phyloP scores from a whole-genome alignment of 2,888 invertebrate species.

The Chaitophorus viminalis region DNA sequence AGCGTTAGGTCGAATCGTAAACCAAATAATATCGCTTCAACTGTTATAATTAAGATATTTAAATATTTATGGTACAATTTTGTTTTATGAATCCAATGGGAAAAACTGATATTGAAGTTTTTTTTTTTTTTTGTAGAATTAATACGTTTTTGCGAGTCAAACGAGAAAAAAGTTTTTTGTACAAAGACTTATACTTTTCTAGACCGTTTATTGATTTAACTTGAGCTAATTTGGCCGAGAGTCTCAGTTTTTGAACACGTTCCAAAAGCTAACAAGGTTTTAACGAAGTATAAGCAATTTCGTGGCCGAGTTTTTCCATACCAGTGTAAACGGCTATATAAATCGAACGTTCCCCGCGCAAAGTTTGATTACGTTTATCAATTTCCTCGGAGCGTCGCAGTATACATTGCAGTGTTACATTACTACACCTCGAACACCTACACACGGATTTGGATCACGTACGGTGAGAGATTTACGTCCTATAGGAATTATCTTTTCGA shows the following conservation, averaged over 20 bases:
- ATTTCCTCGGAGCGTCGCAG: not conserved
- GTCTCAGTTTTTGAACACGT: slow-evolving; percentile 36
- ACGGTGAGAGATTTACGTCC: not conserved
- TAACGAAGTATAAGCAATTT: slow-evolving; percentile 19
- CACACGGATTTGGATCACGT: slow-evolving; percentile 5
- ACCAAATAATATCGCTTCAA: slow-evolving; percentile 14
- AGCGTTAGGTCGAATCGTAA: not conserved
- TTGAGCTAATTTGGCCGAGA: slow-evolving; percentile 36
- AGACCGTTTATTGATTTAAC: slow-evolving; percentile 47
- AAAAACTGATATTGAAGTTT: not conserved
- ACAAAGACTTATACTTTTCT: not conserved
- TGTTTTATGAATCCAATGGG: not conserved
- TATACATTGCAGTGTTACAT: not conserved
- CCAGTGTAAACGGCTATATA: not conserved
- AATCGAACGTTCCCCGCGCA: slow-evolving; percentile 10
- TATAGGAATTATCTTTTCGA: slow-evolving; percentile 6
- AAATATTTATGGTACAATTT: not conserved
- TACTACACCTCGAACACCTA: not conserved
- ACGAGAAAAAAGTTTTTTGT: not conserved
- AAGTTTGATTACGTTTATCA: slow-evolving; percentile 43
- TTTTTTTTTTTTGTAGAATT: not conserved
- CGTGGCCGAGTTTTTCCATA: not conserved
- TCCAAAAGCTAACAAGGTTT: slow-evolving; percentile 21
- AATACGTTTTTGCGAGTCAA: not conserved
- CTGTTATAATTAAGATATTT: slow-evolving; percentile 5